Percentiles rank a stretch among this genome's conserved stretches.
These are phyloP conservation scores for Abrostola tripartita DNA, from an alignment of 2,888 invertebrate species.

Conservation along the genomic window DNA sequence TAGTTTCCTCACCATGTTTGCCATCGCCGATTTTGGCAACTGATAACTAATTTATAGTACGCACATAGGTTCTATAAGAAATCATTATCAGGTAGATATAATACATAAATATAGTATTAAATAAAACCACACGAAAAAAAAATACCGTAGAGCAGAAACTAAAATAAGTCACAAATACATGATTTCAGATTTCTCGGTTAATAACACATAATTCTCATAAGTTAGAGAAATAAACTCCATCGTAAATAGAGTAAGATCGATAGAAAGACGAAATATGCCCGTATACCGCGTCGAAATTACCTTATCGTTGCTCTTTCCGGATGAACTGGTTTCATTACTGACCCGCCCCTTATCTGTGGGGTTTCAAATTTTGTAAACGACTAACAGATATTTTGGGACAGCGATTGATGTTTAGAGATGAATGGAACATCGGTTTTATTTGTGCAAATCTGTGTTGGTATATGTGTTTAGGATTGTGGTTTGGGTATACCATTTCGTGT, in stretches of 20 bases:
- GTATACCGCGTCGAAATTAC: conserved; percentile 53
- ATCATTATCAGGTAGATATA: no score
- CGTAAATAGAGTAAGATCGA: conserved; percentile 38
- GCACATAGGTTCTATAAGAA: no score
- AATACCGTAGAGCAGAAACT: background rate
- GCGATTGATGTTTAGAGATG: conserved; percentile 59
- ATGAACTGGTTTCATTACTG: conserved; percentile 70
- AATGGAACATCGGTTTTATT: conserved; percentile 42
- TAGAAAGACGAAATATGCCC: conserved; percentile 49
- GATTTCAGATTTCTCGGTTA: background rate
- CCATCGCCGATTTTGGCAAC: no score
- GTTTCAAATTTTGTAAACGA: conserved; percentile 68
- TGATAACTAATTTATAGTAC: no score
- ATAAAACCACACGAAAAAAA: no score
- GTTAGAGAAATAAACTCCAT: conserved; percentile 25
- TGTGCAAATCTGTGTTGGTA: conserved; percentile 24
- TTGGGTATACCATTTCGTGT: background rate
- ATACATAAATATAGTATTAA: no score
- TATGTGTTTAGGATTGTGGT: background rate
- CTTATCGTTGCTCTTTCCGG: conserved; percentile 70
- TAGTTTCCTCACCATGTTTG: no score
- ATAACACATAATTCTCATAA: conserved; percentile 11
- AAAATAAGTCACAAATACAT: background rate
- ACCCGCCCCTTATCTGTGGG: conserved; percentile 65
- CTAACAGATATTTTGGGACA: conserved; percentile 62